Evolutionary conservation across 2,113 vertebrate species (phyloP), one percentile per base, ranked within the genome.

Genomic region (Chelonoidis abingdonii): DNA sequence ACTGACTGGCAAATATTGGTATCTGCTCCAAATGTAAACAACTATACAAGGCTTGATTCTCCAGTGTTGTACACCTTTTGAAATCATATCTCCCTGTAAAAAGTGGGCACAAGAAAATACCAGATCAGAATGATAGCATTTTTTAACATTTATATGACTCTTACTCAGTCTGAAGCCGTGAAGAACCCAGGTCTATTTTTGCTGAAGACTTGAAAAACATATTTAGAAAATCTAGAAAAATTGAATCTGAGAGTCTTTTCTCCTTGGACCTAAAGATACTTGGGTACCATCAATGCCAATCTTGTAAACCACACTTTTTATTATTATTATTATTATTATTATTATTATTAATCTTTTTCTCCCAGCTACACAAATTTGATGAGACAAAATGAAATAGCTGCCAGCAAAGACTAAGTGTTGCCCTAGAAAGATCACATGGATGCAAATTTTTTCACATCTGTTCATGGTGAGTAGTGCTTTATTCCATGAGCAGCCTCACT

Each of bases 91-190:
- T 57, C 31, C 35, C 31, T 57, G 81, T 88, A 82, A 17, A 50
- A 14, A 53, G 25, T 75, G 3, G 25, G 47, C n/a, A 5, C 0
- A 0, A 85, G 10, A 52, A 2, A 3, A 6, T 31, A 49, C 44
- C 27, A 65, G 31, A 57, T 1, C 4, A 83, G 50, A 93, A 83
- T 25, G 25, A 27, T 27, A 1, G 2, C 19, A 54, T 6, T 2
- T 76, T 76, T 79, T 93, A 2, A 6, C 21, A 29, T 57, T 57
- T 13, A 82, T 89, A 84, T 84, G 5, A 76, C 4, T 82, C 92
- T 93, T 31, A 44, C n/a, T 81, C 22, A 80, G 0, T 5, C 78
- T 31, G 44, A 89, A 94, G 80, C 2, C 56, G 85, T 89, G 49
- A 22, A 79, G 83, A 8, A 7, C 54, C 54, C 3, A 56, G 4